phyloP scores from a whole-genome alignment of 2,113 vertebrate species.

The Camelus bactrianus region DNA sequence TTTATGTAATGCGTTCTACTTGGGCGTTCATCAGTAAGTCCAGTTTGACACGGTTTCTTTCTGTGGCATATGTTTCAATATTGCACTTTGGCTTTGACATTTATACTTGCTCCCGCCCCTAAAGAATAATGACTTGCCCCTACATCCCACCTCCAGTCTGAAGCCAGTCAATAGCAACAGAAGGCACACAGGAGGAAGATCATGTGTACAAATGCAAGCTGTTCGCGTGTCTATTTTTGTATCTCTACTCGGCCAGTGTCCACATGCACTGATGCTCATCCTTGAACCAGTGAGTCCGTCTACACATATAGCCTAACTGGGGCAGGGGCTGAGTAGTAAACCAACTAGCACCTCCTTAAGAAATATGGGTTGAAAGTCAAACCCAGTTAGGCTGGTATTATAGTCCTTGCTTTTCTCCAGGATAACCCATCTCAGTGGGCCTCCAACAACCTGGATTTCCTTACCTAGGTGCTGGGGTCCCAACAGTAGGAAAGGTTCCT shows the following conservation, averaged over 20 bases:
- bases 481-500: neutral
- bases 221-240: neutral
- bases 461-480: neutral
- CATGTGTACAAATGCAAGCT: neutral
- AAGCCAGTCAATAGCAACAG: neutral
- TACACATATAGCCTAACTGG: neutral
- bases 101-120: conserved; percentile 4
- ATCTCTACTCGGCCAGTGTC: neutral
- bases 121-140: conserved; percentile 34
- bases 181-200: neutral
- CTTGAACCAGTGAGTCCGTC: neutral
- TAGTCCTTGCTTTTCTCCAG: neutral
- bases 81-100: conserved; percentile 40
- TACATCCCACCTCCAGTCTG: neutral
- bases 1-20: neutral
- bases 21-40: conserved; percentile 53
- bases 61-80: conserved; percentile 12
- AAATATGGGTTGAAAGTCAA: neutral
- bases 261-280: neutral
- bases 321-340: neutral
- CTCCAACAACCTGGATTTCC: neutral
- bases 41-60: conserved; percentile 16
- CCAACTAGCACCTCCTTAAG: neutral
- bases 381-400: neutral
- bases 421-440: neutral